Conservation (phyloP, 2,797 vertebrate species). For the Acestrorhynchus altus region DNA sequence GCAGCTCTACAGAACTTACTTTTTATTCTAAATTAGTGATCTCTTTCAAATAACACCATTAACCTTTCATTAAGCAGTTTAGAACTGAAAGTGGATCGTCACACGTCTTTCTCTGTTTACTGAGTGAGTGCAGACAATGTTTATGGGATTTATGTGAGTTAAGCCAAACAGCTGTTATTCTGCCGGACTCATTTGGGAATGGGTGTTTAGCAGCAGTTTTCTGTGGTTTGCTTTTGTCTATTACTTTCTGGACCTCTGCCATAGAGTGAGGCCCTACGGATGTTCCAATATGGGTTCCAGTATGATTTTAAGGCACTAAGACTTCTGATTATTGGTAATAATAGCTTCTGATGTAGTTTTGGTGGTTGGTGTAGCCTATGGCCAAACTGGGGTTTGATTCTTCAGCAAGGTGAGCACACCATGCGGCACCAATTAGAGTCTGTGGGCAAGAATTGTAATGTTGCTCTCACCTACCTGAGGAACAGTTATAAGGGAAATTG, state of each 20-base stretch:
- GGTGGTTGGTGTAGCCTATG: too few species aligned
- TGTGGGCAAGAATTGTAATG: too few species aligned
- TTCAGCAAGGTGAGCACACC: too few species aligned
- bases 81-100: not conserved
- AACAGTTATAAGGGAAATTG: too few species aligned
- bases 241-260: not conserved
- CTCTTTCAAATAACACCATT: not conserved
- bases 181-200: conserved; percentile 9
- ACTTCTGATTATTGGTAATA: not conserved
- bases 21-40: not conserved
- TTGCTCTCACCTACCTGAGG: too few species aligned
- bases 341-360: too few species aligned
- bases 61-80: conserved; percentile 16
- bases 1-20: not conserved
- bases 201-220: not conserved
- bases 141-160: conserved; percentile 2
- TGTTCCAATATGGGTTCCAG: not conserved
- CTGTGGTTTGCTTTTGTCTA: not conserved
- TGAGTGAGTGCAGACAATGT: not conserved
- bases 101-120: not conserved
- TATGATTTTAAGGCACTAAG: not conserved
- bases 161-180: conserved; percentile 16
- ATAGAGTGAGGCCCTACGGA: not conserved
- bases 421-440: too few species aligned
- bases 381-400: too few species aligned